Base-by-base conservation (phyloP, 1,140 invertebrate species). In the Platorchestia sp. region DNA sequence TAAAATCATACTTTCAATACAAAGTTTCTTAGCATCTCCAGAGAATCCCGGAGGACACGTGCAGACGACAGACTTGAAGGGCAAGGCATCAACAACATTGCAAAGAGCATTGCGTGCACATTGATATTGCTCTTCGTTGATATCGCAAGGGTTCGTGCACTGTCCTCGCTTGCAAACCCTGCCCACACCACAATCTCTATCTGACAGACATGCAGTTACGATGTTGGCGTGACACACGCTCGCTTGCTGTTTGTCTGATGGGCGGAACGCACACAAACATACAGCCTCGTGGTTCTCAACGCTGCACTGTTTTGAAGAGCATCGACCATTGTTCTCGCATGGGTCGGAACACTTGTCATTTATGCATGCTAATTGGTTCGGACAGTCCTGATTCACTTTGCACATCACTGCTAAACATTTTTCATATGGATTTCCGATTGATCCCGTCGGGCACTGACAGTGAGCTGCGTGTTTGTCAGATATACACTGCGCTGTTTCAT, bases 81-180 rank as follows among this genome's bases (percentile, higher is more conserved):
- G 96, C 89, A 95, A 86, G 90, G 86, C 96, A 95, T 95, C 96
- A 95, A 89, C 95, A 95, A 96, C 95, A 42, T 51, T 95, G 97
- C 99, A 99, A 95, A 99, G 98, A 6, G 99, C 98, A 44, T 98
- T 98, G 87, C 97, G 97, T 75, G 98, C 98, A 97, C 95, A 97
- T 95, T 45, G 91, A 42, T 41, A 96, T 95, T 95, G 95, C 59
- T 95, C 91, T 89, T 42, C 41, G 75, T 44, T 59, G 95, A 22
- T 97, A n/a, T 97, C 96, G 97, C 99, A 99, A 6, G 99, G 98
- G 97, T 99, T 99, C 91, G 98, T 98, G 96, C 99, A 99, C 97
- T 97, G 97, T 45, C 98, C 97, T 95, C 98, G 98, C n/a, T 97
- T 98, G 97, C 99, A 99, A 96, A 97, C 97, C 97, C 99, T 98